A percentile compares a stretch with the other conserved stretches of the same genome.
phyloP scores from a whole-genome alignment of 2,797 vertebrate species.

The Botia almorhae region DNA sequence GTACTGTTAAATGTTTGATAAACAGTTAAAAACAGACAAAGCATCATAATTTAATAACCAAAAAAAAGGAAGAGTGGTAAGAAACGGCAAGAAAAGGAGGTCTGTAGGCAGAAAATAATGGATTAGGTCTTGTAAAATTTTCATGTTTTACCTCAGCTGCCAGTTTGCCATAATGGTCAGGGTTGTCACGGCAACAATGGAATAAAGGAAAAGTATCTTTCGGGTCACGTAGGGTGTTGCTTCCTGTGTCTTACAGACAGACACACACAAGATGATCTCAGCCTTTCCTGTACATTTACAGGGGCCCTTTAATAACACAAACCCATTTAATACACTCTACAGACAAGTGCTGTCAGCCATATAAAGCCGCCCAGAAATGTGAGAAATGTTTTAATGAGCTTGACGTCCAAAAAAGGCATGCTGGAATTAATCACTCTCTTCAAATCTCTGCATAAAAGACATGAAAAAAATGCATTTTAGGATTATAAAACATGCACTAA shows the following conservation, averaged over 20 bases:
- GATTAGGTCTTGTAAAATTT: constrained; percentile 55
- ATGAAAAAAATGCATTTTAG: not conserved
- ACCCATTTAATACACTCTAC: constrained; percentile 63
- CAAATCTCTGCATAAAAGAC: not conserved
- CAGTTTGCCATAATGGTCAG: constrained; percentile 84
- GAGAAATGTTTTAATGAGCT: constrained; percentile 67
- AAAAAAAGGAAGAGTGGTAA: constrained; percentile 51
- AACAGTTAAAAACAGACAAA: constrained; percentile 34
- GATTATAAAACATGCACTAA: not conserved
- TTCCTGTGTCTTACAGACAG: constrained; percentile 65
- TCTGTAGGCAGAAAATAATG: not conserved
- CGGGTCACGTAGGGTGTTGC: constrained; percentile 70
- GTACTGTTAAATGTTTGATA: constrained; percentile 4
- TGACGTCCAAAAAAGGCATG: constrained; percentile 17
- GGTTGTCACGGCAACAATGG: constrained; percentile 86
- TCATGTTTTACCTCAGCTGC: constrained; percentile 76
- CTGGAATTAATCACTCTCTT: constrained; percentile 35
- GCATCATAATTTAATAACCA: constrained; percentile 33
- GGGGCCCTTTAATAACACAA: constrained; percentile 32
- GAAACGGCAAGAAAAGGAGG: constrained; percentile 40
- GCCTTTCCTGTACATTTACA: constrained; percentile 59
- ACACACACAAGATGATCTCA: constrained; percentile 71
- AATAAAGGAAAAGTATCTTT: constrained; percentile 79
- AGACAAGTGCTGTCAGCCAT: constrained; percentile 66
- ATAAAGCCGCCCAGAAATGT: constrained; percentile 70